Evolutionary conservation across 2,113 vertebrate species (phyloP).

Genomic region (Sylvietta virens): DNA sequence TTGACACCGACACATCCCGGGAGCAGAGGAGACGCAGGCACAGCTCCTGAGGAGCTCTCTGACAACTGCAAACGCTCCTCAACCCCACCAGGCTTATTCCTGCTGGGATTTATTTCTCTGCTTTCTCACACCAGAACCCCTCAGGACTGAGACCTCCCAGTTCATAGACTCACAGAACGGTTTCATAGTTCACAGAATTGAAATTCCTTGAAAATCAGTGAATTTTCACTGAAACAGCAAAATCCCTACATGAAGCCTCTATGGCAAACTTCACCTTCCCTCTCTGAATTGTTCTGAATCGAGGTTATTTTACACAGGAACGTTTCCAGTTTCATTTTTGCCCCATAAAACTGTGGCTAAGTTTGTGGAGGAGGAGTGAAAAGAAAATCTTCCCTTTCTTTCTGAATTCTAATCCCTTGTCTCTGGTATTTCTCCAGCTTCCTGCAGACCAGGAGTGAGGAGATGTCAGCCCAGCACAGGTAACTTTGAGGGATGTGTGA

Average conservation of each 20-base stretch:
- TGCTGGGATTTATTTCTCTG: neutral
- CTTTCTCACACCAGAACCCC: neutral
- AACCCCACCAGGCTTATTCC: neutral
- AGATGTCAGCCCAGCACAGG: neutral
- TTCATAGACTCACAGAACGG: fast-evolving
- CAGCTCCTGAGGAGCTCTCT: neutral
- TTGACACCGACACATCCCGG: neutral
- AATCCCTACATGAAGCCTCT: neutral
- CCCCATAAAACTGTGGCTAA: neutral
- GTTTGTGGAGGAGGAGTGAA: fast-evolving
- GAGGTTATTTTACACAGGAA: neutral
- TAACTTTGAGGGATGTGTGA: neutral
- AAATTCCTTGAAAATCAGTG: neutral
- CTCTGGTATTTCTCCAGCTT: neutral
- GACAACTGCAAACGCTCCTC: neutral
- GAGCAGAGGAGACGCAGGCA: neutral
- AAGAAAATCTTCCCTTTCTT: neutral
- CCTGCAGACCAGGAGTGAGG: neutral
- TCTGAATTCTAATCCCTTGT: neutral
- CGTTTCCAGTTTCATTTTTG: neutral
- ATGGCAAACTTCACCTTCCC: neutral
- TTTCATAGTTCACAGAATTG: too few species aligned
- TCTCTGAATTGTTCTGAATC: neutral
- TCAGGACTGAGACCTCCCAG: neutral
- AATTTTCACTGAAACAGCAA: neutral